Conservation (phyloP, 2,888 invertebrate species). For the Mesoligia furuncula region DNA sequence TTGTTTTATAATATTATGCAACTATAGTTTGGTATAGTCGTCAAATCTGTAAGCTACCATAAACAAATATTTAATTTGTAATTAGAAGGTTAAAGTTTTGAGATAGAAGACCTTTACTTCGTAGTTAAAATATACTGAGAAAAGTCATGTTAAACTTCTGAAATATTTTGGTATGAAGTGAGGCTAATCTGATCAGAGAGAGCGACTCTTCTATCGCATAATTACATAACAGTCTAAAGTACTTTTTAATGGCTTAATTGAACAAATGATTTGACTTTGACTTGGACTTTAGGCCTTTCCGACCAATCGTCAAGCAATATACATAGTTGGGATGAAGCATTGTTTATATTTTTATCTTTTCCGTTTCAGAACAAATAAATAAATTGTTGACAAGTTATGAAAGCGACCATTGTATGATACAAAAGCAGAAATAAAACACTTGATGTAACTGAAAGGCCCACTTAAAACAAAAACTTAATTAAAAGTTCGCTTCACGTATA, state of each 20-base stretch:
- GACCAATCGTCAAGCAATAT: not conserved
- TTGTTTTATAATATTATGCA: slow-evolving; percentile 5
- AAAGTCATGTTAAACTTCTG: not conserved
- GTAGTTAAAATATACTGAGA: not conserved
- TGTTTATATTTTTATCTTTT: not conserved
- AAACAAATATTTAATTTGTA: not conserved
- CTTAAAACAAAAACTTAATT: slow-evolving; percentile 50
- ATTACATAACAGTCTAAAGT: not conserved
- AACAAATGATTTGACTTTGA: not conserved
- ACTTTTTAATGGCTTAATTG: not conserved
- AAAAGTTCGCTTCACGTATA: slow-evolving; percentile 35
- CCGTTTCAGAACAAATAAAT: not conserved
- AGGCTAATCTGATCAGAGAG: not conserved
- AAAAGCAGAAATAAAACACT: slow-evolving; percentile 22
- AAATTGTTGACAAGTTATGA: not conserved
- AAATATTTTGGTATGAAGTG: not conserved
- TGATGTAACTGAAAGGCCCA: slow-evolving; percentile 9
- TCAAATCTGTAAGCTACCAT: not conserved
- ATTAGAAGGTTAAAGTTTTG: not conserved
- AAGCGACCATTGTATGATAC: not conserved
- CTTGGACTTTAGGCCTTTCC: not conserved
- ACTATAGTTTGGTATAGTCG: not conserved
- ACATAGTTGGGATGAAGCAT: not conserved
- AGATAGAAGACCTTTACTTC: not conserved
- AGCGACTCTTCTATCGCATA: not conserved